These are phyloP conservation scores for Rhimphoctona megacephalus DNA, from an alignment of 2,888 invertebrate genomes.

Conservation along the genomic window DNA sequence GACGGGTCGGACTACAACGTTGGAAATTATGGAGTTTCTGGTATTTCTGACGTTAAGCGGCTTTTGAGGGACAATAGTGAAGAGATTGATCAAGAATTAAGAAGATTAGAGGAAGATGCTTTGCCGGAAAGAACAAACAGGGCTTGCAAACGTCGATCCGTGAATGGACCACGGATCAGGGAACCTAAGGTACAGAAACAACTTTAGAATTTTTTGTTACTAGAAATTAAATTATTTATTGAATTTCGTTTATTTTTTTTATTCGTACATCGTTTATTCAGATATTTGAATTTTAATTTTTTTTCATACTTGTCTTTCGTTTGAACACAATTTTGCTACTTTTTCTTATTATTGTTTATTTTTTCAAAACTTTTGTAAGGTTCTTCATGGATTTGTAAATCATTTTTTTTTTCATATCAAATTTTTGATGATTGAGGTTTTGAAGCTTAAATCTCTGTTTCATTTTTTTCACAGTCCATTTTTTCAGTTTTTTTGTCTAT, in stretches of 20 bases:
- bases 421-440: too few species aligned
- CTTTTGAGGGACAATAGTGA: constrained; percentile 69
- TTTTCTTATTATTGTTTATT: too few species aligned
- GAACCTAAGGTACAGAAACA: constrained; percentile 20
- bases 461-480: background rate
- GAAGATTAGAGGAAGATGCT: constrained; percentile 74
- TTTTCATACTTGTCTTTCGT: background rate
- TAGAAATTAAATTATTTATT: too few species aligned
- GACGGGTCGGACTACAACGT: constrained; percentile 50
- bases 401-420: too few species aligned
- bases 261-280: background rate
- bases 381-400: too few species aligned
- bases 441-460: background rate
- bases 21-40: constrained; percentile 54
- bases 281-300: background rate
- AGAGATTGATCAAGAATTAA: constrained; percentile 76
- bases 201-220: background rate
- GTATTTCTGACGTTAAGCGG: constrained; percentile 60
- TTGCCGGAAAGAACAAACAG: constrained; percentile 70
- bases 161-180: background rate
- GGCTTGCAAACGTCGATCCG: background rate
- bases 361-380: too few species aligned
- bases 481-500: too few species aligned
- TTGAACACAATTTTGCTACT: background rate
- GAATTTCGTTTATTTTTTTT: background rate